Conservation (phyloP, 1,140 invertebrate genomes). For the Drosophila ercepeae region DNA sequence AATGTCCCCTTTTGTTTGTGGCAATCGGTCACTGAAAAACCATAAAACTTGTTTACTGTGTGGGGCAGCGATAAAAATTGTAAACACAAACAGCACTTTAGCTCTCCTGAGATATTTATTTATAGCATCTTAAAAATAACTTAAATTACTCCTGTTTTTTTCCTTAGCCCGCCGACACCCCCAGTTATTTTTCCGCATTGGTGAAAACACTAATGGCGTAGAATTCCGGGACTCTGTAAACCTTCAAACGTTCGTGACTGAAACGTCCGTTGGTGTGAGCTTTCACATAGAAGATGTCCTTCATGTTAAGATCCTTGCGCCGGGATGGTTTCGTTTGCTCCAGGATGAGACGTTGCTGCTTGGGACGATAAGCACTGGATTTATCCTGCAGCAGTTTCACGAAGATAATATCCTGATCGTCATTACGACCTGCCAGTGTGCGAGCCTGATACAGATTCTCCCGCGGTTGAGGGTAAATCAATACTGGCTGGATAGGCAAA, state of each 20-base stretch:
- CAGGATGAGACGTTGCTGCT: constrained; percentile 52
- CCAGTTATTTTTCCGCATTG: constrained; percentile 52
- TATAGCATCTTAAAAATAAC: constrained; percentile 71
- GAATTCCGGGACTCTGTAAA: constrained; percentile 75
- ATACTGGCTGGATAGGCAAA: constrained; percentile 64
- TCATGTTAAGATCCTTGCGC: constrained; percentile 51
- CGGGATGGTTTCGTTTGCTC: constrained; percentile 27
- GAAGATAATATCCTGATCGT: constrained; percentile 69
- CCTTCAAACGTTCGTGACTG: constrained; percentile 73
- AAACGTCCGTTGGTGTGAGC: constrained; percentile 71
- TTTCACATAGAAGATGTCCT: constrained; percentile 80
- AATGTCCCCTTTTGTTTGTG: background rate
- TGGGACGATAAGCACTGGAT: constrained; percentile 58
- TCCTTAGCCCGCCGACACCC: constrained; percentile 5
- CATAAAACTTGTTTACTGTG: background rate
- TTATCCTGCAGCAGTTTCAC: constrained; percentile 70
- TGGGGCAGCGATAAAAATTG: constrained; percentile 29
- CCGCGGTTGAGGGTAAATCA: constrained; percentile 64
- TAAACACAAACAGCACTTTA: constrained; percentile 26
- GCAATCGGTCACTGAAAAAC: background rate
- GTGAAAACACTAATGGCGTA: constrained; percentile 78
- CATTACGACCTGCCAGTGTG: constrained; percentile 35
- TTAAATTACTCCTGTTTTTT: constrained; percentile 52
- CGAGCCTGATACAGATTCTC: constrained; percentile 60
- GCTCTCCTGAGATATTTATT: constrained; percentile 65